Evolutionary conservation across 2,113 vertebrate species (phyloP), one percentile per base, ranked within the genome.

Genomic region (Seriola aureovittata): DNA sequence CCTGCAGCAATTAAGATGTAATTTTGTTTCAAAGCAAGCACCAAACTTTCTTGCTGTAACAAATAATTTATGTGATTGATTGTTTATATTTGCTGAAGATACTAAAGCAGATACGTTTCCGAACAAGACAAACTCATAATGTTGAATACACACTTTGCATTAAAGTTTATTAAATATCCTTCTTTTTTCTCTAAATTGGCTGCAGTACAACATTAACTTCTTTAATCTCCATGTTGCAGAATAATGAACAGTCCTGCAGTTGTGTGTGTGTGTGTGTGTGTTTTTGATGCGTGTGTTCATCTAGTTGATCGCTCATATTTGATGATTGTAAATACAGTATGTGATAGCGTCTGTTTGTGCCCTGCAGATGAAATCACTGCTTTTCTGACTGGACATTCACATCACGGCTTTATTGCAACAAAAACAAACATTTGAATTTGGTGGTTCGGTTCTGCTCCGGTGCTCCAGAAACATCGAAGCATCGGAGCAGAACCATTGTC

Each of bases 351-450:
- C 25, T 50, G 25, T 21, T 44, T 11, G 4, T 19, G 54, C 52
- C 76, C 50, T 16, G 59, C 54, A 25, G 71, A 48, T 66, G 10
- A 36, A 57, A 14, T 75, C 17, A 23, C 34, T 67, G 23, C 32
- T 23, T 38, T 23, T 72, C 55, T 46, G 19, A 67, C 55, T n/a
- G 54, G 54, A 25, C 32, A 52, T 38, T 66, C 58, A 9, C 44
- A 6, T 79, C 1, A 5, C 9, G 63, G 64, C 19, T 52, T 76
- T 5, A 46, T 23, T 23, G 9, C 29, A 58, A 78, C 10, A 13
- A 44, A 68, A 74, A 72, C 63, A 80, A 67, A 80, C 21, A 74
- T 83, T 83, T 81, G 54, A 76, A 80, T 75, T 59, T 21, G 34
- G 29, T 78, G 57, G 62, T 82, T 71, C 25, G 73, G 76, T 81